These are phyloP conservation scores for Panthera uncia DNA, from an alignment of 2,113 vertebrate genomes.

Conservation along the genomic window DNA sequence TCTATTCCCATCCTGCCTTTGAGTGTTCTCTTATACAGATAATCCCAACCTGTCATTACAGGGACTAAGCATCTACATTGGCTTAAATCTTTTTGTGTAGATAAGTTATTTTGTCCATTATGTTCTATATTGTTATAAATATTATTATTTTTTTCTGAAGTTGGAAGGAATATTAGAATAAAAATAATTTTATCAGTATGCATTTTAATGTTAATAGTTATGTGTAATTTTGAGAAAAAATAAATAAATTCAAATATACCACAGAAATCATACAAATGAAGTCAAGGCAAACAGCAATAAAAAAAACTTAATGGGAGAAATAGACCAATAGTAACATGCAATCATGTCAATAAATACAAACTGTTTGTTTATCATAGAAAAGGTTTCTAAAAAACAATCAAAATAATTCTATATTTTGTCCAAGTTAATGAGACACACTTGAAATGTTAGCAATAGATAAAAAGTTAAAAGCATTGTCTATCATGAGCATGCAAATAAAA, in stretches of 20 bases:
- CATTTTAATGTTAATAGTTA: slow-evolving; percentile 34
- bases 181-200: slow-evolving; percentile 1
- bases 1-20: not conserved
- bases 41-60: not conserved
- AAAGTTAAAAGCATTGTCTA: not conserved
- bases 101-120: slow-evolving; percentile 28
- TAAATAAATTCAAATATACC: slow-evolving; percentile 10
- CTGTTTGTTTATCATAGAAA: not conserved
- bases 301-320: slow-evolving; percentile 5
- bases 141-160: slow-evolving; percentile 11
- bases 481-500: not conserved
- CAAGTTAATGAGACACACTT: slow-evolving; percentile 23
- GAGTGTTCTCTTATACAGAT: not conserved
- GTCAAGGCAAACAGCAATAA: not conserved
- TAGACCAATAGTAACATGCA: slow-evolving; percentile 1
- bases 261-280: slow-evolving; percentile 28
- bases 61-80: not conserved
- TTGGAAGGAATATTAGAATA: slow-evolving; percentile 23
- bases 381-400: not conserved
- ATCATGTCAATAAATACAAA: not conserved
- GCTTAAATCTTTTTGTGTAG: not conserved
- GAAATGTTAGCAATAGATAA: slow-evolving; percentile 7
- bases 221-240: slow-evolving; percentile 42
- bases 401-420: not conserved
- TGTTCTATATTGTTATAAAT: not conserved